These are phyloP conservation scores for Tamias sibiricus DNA, from an alignment of 2,113 vertebrate genomes.

Conservation along the genomic window DNA sequence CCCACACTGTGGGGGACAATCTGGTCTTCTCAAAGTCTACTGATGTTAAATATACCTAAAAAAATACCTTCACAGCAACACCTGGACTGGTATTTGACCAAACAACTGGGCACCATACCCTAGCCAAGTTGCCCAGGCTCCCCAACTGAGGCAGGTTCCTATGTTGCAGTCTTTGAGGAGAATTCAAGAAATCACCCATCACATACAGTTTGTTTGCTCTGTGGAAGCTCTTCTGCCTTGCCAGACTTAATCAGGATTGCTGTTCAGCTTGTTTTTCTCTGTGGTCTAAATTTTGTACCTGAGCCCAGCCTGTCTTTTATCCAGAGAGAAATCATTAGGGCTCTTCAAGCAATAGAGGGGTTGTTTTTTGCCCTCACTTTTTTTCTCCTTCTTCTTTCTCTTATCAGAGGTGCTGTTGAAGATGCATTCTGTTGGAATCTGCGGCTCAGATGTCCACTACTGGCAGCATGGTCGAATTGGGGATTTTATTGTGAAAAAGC, in stretches of 20 bases:
- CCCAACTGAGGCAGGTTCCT: too few relatives aligned
- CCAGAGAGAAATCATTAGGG: neutral
- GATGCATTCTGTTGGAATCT: conserved; percentile 99
- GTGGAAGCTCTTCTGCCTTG: neutral
- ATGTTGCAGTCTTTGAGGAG: too few relatives aligned
- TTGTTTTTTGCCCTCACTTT: neutral
- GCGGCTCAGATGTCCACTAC: conserved; percentile 97
- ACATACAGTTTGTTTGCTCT: neutral
- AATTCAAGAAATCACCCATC: neutral
- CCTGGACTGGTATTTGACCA: too few relatives aligned
- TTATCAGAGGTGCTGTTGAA: conserved; percentile 93
- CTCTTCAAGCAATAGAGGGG: neutral
- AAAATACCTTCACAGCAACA: too few relatives aligned
- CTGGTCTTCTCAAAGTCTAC: too few relatives aligned
- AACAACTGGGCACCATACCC: too few relatives aligned
- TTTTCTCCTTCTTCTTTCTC: conserved; percentile 26
- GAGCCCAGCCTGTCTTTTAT: neutral
- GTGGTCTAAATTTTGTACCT: neutral
- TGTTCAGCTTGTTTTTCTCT: neutral
- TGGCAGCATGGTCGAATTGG: conserved; percentile 95
- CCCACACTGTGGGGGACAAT: too few relatives aligned
- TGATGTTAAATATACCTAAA: too few relatives aligned
- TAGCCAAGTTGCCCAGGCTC: too few relatives aligned
- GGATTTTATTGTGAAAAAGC: conserved; percentile 91
- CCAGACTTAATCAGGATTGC: neutral